Percentiles rank a stretch among this genome's conserved stretches.
Evolutionary conservation across 1,140 invertebrate genomes (phyloP).

Genomic region (Drosophila sechellia): DNA sequence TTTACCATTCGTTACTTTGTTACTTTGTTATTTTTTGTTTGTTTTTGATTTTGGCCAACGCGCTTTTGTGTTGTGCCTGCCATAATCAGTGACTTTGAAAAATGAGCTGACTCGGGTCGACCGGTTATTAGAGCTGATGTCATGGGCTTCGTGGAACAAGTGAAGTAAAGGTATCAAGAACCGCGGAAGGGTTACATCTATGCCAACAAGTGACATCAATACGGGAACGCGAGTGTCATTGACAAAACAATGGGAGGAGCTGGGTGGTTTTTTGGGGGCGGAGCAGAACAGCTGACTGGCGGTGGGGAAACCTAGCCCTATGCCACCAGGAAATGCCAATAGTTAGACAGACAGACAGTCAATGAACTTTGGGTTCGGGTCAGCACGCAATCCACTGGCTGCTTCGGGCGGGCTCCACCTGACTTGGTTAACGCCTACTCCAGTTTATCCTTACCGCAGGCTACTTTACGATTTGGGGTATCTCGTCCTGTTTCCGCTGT

Average conservation of each 20-base stretch:
- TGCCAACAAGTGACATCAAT: conserved; percentile 59
- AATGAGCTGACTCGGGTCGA: conserved; percentile 65
- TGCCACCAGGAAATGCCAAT: conserved; percentile 60
- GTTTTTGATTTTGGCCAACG: conserved; percentile 34
- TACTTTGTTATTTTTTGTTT: conserved; percentile 36
- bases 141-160: conserved; percentile 45
- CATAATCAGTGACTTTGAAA: conserved; percentile 73
- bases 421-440: conserved; percentile 55
- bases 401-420: not conserved
- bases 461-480: conserved; percentile 19
- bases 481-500: conserved; percentile 16
- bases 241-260: conserved; percentile 68
- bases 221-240: conserved; percentile 44
- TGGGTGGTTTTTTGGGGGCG: conserved; percentile 2
- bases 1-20: conserved; percentile 42
- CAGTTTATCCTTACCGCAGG: conserved; percentile 48
- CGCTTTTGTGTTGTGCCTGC: conserved; percentile 30
- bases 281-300: conserved; percentile 64
- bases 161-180: conserved; percentile 33
- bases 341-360: conserved; percentile 52
- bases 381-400: conserved; percentile 58
- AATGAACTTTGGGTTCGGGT: conserved; percentile 68
- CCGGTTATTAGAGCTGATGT: conserved; percentile 79
- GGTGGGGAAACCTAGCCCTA: not conserved
- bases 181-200: conserved; percentile 45